Base-by-base conservation (phyloP, 2,797 vertebrate genomes). In the Hoplostethus mediterraneus region DNA sequence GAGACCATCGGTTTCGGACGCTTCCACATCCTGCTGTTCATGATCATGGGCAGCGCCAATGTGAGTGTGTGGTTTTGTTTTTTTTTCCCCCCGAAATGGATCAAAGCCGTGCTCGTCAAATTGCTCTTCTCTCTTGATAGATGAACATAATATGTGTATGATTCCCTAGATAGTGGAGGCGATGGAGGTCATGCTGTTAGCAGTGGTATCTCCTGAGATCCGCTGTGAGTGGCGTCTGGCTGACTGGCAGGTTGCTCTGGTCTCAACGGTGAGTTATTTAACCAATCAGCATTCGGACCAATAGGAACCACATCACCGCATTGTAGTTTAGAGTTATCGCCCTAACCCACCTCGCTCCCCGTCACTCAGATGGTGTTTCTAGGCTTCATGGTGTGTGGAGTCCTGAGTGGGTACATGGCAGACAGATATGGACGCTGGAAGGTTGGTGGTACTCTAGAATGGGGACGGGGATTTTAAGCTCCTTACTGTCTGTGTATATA, bases 151-250 rank as follows among this genome's bases (percentile, higher is more conserved):
- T 40, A 8, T 70, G 57, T 42, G 0, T 80, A 38, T 65, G 49
- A 77, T 10, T 73, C 40, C 40, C 0, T 64, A 99, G 98, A 95
- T 99, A 14, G 93, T 91, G 0, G 98, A 99, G 86, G 97, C 98
- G 3, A 98, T 98, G 97, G 98, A 99, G 94, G 97, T 98, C 91
- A 99, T 98, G 98, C 83, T 99, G 7, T 88, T 99, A 48, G 96
- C 97, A 0, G 96, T 99, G 0, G 95, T 97, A 44, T 96, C 97
- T 54, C 97, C 97, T 0, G 95, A 96, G 85, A 98, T 99, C 66
- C 94, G 94, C 9, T 99, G 98, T 0, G 97, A 99, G 83, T 99
- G 98, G 98, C 95, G 59, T 47, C 95, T 99, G 72, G 81, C 95
- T 1, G 95, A 98, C 67, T 98, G 97, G 98, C 95, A 98, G 90